Base-by-base conservation (phyloP, 2,888 invertebrate genomes). In the Hermaeophaga mercurialis region DNA sequence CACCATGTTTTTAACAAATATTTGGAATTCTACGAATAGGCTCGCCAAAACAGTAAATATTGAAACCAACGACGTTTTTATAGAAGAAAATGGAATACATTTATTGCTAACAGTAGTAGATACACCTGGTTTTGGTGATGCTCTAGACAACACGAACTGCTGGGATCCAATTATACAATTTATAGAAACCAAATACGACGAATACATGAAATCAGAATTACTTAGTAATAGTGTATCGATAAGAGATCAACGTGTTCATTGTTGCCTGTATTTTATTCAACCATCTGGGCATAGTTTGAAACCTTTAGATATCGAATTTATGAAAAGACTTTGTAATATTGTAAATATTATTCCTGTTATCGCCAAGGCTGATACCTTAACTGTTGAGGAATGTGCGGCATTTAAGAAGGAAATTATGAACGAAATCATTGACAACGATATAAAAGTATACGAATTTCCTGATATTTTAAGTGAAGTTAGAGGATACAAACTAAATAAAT, bases 121-220 rank as follows among this genome's bases (percentile, higher is more conserved):
- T 77, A 99, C 98, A n/a, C 98, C 99, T 1, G 98, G 99, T 19
- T 99, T 98, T 75, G 99, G 99, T 1, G 97, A 98, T 79, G 94
- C 96, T 11, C 96, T 99, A 18, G 96, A 99, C 79, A 99, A 99
- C 78, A 95, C 94, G 78, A 95, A 98, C 80, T 99, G 97, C 80
- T 99, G 98, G 98, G 91, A 94, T 68, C 97, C 98, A 46, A 88
- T 99, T 49, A 90, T 95, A 70, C 94, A 98, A 79, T 97, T 91
- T 81, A 94, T 99, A 67, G 98, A 99, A 80, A 89, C 87, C 62
- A 95, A 96, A 79, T 99, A 96, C 78, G 95, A 97, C 78, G 96
- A 97, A 80, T 98, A 93, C 80, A 83, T 99, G 75, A 96, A 95
- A 71, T 92, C 94, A 1, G 98, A 99, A 78, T 96, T 96, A 0